Evolutionary conservation across 2,797 vertebrate genomes (phyloP).

Genomic region (Helarctos malayanus): DNA sequence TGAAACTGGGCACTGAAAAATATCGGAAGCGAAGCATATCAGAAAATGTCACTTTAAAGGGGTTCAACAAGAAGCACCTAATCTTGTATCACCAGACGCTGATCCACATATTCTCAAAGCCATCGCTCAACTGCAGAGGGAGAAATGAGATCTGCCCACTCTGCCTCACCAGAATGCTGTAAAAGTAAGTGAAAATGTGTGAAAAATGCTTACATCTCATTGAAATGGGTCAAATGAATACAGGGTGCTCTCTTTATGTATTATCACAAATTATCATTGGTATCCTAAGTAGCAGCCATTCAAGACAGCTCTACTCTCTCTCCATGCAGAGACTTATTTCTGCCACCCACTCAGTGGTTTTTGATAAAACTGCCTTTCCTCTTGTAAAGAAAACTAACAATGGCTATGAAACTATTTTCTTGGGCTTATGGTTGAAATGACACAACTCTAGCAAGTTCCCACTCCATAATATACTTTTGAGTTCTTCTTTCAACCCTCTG

Average conservation of each 20-base stretch:
- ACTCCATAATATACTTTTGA: background rate
- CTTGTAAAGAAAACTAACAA: slow-evolving; percentile 57
- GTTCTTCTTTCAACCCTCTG: slow-evolving; percentile 11
- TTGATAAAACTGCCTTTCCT: slow-evolving; percentile 50
- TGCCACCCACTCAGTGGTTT: background rate
- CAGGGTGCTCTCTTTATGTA: slow-evolving; percentile 32
- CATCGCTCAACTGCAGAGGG: background rate
- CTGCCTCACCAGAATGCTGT: background rate
- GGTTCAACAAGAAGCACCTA: background rate
- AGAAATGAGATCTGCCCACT: slow-evolving; percentile 31
- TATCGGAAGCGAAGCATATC: background rate
- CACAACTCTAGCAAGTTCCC: slow-evolving; percentile 31
- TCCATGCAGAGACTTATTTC: slow-evolving; percentile 36
- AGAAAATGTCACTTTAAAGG: background rate
- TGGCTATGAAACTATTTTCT: slow-evolving; percentile 51
- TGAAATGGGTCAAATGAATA: slow-evolving; percentile 63
- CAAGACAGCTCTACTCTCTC: background rate
- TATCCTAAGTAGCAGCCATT: slow-evolving; percentile 48
- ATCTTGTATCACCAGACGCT: background rate
- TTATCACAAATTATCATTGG: slow-evolving; percentile 69
- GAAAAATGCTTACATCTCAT: slow-evolving; percentile 52
- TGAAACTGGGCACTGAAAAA: background rate
- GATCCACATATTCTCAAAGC: background rate
- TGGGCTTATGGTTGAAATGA: slow-evolving; percentile 55
- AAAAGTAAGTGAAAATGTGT: slow-evolving; percentile 52